These are phyloP conservation scores for Dolichallabes microphthalmus DNA, from an alignment of 2,113 vertebrate species.

Conservation along the genomic window DNA sequence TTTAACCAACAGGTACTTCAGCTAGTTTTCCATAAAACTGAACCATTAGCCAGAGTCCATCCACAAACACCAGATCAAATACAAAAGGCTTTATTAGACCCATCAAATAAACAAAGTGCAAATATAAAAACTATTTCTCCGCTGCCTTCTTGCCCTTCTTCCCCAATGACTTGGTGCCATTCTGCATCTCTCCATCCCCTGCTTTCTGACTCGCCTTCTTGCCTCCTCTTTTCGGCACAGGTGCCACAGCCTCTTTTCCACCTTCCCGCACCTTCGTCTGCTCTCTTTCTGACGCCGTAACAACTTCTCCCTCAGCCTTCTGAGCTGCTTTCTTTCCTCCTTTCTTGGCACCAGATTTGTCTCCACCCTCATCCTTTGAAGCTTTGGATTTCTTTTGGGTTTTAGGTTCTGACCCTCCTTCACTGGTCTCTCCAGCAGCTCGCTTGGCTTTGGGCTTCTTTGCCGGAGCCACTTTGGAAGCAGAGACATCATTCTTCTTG, in stretches of 20 bases:
- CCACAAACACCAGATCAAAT: not conserved
- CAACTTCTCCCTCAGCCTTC: not conserved
- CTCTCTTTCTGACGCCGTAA: no score
- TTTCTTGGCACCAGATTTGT: not conserved
- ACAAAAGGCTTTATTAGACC: constrained; percentile 41
- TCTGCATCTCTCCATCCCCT: constrained; percentile 3
- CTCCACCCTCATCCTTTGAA: constrained; percentile 14
- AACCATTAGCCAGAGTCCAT: not conserved
- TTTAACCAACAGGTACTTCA: no score
- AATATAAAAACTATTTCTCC: not conserved
- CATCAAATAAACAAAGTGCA: not conserved
- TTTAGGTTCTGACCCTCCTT: constrained; percentile 43
- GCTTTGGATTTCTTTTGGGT: constrained; percentile 15
- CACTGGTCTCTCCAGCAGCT: not conserved
- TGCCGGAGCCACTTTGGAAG: constrained; percentile 59
- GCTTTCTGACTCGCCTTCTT: constrained; percentile 28
- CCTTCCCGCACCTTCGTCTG: no score
- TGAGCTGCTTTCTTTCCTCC: not conserved
- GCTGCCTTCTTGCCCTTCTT: constrained; percentile 15
- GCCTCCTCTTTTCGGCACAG: constrained; percentile 12
- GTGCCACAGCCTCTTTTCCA: not conserved
- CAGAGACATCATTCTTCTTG: not conserved
- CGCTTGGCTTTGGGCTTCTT: constrained; percentile 70
- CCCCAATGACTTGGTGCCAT: not conserved
- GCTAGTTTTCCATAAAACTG: no score